Percentiles rank a stretch among this genome's conserved stretches.
Conservation (phyloP, 2,113 vertebrate species). For the Calidris pugnax region DNA sequence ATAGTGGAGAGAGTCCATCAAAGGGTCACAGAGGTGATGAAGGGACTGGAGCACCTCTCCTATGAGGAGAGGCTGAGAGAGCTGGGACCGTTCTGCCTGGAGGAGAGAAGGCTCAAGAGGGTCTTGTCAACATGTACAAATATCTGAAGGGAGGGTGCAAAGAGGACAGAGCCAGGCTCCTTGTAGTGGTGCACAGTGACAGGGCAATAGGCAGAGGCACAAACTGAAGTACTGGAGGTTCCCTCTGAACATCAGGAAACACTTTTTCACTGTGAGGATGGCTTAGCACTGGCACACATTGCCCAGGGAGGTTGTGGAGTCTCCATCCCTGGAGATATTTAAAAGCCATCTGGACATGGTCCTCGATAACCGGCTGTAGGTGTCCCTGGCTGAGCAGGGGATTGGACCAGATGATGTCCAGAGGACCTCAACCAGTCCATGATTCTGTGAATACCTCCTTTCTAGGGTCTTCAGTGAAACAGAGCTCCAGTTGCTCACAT, state of each 20-base stretch:
- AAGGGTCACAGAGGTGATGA: not conserved
- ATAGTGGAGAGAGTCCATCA: not conserved
- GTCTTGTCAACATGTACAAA: not conserved
- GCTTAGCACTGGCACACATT: not conserved
- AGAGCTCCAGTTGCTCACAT: not conserved
- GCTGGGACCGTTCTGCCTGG: not conserved
- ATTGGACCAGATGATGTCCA: not conserved
- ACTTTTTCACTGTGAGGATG: not conserved
- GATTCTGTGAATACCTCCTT: not conserved
- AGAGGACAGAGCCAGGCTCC: not conserved
- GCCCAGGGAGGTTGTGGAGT: not conserved
- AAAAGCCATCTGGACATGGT: not conserved
- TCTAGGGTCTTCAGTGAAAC: not conserved
- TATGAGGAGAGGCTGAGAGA: not conserved
- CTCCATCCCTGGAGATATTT: not conserved
- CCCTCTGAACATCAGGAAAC: not conserved
- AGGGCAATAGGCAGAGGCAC: not conserved
- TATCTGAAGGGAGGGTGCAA: not conserved
- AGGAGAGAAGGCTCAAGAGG: fast-evolving
- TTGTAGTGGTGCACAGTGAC: not conserved
- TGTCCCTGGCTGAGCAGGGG: fast-evolving
- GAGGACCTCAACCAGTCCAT: not conserved
- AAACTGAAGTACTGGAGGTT: not conserved
- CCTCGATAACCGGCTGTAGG: not conserved
- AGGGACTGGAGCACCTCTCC: not conserved